Evolutionary conservation across 2,113 vertebrate species (phyloP).

Genomic region (Cyanoliseus patagonus): DNA sequence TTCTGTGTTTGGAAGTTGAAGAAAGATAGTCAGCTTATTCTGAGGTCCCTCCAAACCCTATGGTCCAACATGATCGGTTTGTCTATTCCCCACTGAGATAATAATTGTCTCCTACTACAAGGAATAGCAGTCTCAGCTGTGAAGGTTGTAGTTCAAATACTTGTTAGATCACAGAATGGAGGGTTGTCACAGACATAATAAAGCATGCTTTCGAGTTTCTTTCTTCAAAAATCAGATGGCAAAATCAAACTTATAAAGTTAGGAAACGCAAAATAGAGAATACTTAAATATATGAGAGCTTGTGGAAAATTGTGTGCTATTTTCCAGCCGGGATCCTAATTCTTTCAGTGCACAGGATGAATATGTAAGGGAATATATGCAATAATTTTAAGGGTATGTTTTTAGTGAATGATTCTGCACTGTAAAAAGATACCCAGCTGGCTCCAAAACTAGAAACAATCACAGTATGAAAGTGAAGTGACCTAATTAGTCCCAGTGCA

Average conservation of each 20-base stretch:
- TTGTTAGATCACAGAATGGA: constrained; percentile 20
- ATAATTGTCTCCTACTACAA: background rate
- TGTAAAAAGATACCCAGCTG: background rate
- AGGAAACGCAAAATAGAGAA: background rate
- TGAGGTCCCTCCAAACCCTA: background rate
- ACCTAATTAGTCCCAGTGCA: constrained; percentile 63
- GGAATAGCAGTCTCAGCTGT: constrained; percentile 16
- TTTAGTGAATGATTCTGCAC: background rate
- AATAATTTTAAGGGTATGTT: background rate
- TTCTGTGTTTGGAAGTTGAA: background rate
- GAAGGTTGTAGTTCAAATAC: constrained; percentile 49
- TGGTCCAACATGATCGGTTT: background rate
- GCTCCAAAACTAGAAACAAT: background rate
- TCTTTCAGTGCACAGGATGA: background rate
- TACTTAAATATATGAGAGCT: background rate
- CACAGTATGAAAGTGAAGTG: constrained; percentile 4
- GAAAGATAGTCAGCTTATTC: background rate
- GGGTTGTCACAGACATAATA: background rate
- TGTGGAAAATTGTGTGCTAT: background rate
- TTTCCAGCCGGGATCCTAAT: background rate
- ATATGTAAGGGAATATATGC: background rate
- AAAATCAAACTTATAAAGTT: constrained; percentile 16
- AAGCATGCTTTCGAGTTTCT: background rate
- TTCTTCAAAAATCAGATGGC: constrained; percentile 2
- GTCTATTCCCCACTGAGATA: constrained; percentile 14